A percentile compares a stretch with the other conserved stretches of the same genome.
Evolutionary conservation across 1,140 invertebrate genomes (phyloP).

Genomic region (Sycophaga agraensis): DNA sequence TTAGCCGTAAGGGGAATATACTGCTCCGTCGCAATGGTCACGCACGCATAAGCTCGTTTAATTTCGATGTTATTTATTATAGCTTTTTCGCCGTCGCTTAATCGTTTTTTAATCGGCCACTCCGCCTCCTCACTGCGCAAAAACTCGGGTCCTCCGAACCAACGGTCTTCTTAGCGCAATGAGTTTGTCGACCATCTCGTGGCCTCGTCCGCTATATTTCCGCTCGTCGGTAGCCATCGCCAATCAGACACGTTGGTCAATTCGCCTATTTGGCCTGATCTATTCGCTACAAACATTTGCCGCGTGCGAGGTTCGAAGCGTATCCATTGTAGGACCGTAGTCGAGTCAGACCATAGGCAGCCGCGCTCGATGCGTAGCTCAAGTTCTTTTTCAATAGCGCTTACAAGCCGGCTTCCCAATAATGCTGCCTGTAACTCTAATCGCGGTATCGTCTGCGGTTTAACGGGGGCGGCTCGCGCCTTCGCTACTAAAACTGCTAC

Average conservation of each 20-base stretch:
- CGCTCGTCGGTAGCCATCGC: too few relatives aligned
- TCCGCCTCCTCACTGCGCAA: background rate
- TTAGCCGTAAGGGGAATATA: too few relatives aligned
- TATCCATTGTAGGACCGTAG: conserved; percentile 41
- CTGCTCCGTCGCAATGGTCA: background rate
- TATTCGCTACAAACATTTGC: too few relatives aligned
- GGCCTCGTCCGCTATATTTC: conserved; percentile 51
- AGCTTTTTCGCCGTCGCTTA: background rate
- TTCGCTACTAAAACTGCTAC: background rate
- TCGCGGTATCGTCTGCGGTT: background rate
- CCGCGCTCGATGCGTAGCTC: background rate
- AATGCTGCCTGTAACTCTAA: background rate
- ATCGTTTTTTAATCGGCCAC: background rate
- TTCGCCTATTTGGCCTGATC: conserved; percentile 19
- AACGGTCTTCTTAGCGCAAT: background rate
- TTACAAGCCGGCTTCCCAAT: background rate
- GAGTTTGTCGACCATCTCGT: background rate
- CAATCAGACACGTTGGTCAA: conserved; percentile 52
- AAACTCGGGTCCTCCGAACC: background rate
- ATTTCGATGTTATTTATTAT: background rate
- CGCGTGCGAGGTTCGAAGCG: too few relatives aligned
- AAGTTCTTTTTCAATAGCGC: background rate
- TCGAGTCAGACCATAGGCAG: conserved; percentile 43
- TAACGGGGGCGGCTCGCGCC: background rate
- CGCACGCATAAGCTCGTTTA: background rate